These are phyloP conservation scores for Anastrepha ludens DNA, from an alignment of 1,140 invertebrate species.

Conservation along the genomic window DNA sequence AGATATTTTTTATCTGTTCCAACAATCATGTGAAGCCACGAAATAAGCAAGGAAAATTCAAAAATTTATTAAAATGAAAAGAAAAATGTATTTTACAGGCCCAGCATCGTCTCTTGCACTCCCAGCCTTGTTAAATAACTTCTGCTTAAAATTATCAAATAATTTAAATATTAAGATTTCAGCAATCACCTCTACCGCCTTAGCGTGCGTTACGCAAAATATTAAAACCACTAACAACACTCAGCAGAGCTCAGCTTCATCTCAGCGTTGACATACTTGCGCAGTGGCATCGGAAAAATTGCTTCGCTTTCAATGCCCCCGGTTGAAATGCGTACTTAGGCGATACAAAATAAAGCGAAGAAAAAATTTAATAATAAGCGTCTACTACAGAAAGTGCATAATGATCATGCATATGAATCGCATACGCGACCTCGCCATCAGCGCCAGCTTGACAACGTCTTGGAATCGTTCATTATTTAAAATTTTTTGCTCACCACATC, in stretches of 20 bases:
- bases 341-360: not conserved
- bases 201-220: too few relatives aligned
- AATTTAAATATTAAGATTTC: too few relatives aligned
- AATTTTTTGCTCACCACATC: slow-evolving; percentile 22
- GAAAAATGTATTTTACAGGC: too few relatives aligned
- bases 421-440: not conserved
- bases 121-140: too few relatives aligned
- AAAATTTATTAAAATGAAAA: too few relatives aligned
- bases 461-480: slow-evolving; percentile 26
- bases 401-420: not conserved
- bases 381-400: not conserved
- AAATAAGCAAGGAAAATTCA: too few relatives aligned
- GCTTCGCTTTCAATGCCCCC: not conserved
- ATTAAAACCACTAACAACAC: not conserved
- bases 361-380: slow-evolving; percentile 20
- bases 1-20: too few relatives aligned
- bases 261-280: slow-evolving; percentile 14
- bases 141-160: too few relatives aligned
- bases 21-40: too few relatives aligned
- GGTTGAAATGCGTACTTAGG: not conserved
- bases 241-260: not conserved
- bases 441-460: slow-evolving; percentile 18
- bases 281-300: slow-evolving; percentile 8
- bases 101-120: too few relatives aligned
- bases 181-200: too few relatives aligned